phyloP scores from a whole-genome alignment of 2,888 invertebrate genomes.

The Choristoneura rosaceana region DNA sequence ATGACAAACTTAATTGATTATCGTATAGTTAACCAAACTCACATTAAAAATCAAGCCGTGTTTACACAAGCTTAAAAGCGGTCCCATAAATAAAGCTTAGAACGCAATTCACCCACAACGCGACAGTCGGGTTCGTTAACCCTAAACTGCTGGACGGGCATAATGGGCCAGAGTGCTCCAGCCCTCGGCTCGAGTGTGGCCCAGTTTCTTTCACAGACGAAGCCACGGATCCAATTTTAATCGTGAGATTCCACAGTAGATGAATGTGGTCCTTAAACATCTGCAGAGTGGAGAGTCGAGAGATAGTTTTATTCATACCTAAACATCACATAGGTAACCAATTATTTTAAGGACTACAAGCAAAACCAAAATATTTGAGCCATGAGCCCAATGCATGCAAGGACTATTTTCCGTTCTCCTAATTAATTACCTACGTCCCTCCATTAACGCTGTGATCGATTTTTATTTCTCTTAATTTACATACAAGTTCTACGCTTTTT shows the following conservation, averaged over 20 bases:
- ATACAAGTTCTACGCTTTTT: background rate
- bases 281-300: background rate
- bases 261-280: background rate
- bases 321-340: background rate
- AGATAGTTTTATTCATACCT: background rate
- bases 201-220: constrained; percentile 47
- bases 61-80: constrained; percentile 38
- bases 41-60: constrained; percentile 38
- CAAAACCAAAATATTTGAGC: too few species aligned
- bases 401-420: too few species aligned
- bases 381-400: too few species aligned
- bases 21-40: constrained; percentile 3
- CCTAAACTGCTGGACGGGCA: constrained; percentile 55
- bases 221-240: constrained; percentile 32
- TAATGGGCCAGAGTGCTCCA: constrained; percentile 49
- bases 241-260: constrained; percentile 14
- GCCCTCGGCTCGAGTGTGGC: constrained; percentile 46
- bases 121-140: constrained; percentile 63
- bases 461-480: constrained; percentile 6
- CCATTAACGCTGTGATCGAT: background rate
- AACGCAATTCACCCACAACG: constrained; percentile 44
- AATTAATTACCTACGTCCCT: background rate
- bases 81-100: constrained; percentile 39
- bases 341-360: too few species aligned
- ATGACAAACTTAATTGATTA: constrained; percentile 26